Evolutionary conservation across 2,888 invertebrate species (phyloP), one percentile per base, ranked within the genome.

Genomic region (Agrenia bidenticulata): DNA sequence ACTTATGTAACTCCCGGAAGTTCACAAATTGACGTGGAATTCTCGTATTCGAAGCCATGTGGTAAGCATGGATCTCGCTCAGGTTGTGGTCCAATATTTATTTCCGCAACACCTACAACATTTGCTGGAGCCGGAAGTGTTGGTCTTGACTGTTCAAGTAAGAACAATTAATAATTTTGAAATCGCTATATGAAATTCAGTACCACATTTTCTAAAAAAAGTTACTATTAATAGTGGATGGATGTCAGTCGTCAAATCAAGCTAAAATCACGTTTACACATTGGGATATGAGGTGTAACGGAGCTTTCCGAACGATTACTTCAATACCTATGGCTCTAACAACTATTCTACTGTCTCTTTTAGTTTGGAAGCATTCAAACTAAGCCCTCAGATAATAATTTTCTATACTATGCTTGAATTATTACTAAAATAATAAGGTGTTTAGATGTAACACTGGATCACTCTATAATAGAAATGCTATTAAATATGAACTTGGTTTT

Each of bases 201-300:
- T 51, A 11, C 54, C 4, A 55, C 17, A 15, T n/a, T 24, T 15
- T 56, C 39, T 51, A n/a, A 17, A 37, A 54, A 17, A 39, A 55
- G n/a, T n/a, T n/a, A n/a, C n/a, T n/a, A n/a, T n/a, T 61, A 49
- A 23, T 53, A 73, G 73, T 49, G 13, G 67, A 68, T 45, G 66
- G 57, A 61, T 74, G 75, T 53, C 59, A 67, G 50, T 39, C 65
- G 11, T 49, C 70, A 5, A 68, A 70, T 54, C 67, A 74, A 66
- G 73, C 74, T n/a, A 72, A 66, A 70, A 66, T 76, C 2, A 73
- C 74, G 1, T 72, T 72, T 32, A 67, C 73, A n/a, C 75, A 76
- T 66, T 74, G 68, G 66, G 73, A 72, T 32, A 72, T 76, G 74
- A 54, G 73, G 45, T 76, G 75, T 49, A 72, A 70, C 57, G 63